Conservation (phyloP, 2,888 invertebrate genomes). For the Nephrotoma guestfalica region DNA sequence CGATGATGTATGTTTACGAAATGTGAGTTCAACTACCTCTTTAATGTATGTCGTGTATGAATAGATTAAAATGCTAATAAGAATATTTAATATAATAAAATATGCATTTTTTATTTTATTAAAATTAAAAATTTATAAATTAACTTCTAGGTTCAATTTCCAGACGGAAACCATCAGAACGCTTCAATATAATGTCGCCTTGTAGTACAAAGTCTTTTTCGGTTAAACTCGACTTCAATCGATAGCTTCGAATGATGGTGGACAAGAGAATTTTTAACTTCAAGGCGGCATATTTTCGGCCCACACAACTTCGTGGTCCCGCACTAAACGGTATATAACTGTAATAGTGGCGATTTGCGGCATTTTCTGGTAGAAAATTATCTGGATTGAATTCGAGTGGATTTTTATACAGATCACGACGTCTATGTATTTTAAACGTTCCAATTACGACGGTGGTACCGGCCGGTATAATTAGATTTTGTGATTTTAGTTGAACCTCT, state of each 20-base stretch:
- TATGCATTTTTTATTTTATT: background rate
- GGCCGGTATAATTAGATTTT: constrained; percentile 48
- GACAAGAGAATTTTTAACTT: constrained; percentile 62
- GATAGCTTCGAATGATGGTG: constrained; percentile 54
- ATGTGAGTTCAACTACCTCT: too few species aligned
- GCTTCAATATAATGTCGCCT: constrained; percentile 58
- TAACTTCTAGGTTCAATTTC: constrained; percentile 43
- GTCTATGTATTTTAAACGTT: constrained; percentile 53
- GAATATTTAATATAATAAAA: too few species aligned
- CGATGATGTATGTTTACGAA: too few species aligned
- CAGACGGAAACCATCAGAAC: constrained; percentile 56
- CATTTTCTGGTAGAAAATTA: constrained; percentile 62
- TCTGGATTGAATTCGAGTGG: constrained; percentile 62
- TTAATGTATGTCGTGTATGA: too few species aligned
- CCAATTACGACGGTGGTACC: constrained; percentile 53
- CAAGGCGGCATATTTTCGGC: constrained; percentile 67
- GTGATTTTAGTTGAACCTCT: constrained; percentile 49
- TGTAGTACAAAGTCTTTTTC: constrained; percentile 53
- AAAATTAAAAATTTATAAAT: background rate
- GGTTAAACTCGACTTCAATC: constrained; percentile 44
- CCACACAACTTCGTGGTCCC: constrained; percentile 66
- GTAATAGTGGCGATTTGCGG: constrained; percentile 61
- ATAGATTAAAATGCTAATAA: too few species aligned
- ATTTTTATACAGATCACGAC: constrained; percentile 48
- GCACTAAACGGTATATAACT: constrained; percentile 70